A percentile compares a stretch with the other conserved stretches of the same genome.
Conservation (phyloP, 2,113 vertebrate species). For the Sylvicapra grimmia region DNA sequence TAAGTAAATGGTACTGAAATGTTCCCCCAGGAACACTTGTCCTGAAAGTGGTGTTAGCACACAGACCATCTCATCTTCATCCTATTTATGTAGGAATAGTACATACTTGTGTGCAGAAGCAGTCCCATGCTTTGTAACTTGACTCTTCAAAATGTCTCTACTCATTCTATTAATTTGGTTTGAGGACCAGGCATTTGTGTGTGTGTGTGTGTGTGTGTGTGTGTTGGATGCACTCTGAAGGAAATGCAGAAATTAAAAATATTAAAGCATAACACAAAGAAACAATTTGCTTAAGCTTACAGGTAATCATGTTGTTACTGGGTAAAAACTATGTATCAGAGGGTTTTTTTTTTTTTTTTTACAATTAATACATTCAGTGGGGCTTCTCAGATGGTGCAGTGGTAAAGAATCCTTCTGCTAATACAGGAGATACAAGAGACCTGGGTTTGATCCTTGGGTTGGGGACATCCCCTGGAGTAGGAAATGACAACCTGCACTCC, state of each 20-base stretch:
- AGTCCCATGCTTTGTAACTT: background rate
- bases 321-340: background rate
- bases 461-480: background rate
- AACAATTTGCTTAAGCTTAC: conserved; percentile 31
- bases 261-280: conserved; percentile 26
- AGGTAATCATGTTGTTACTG: background rate
- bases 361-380: background rate
- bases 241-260: background rate
- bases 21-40: background rate
- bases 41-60: background rate
- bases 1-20: background rate
- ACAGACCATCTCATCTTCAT: background rate
- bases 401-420: background rate
- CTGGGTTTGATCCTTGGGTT: background rate
- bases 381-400: background rate
- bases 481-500: background rate
- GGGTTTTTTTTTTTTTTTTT: background rate
- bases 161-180: conserved; percentile 17
- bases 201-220: background rate
- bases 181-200: background rate
- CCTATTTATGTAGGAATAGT: background rate
- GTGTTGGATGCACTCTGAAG: background rate
- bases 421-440: background rate
- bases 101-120: background rate
- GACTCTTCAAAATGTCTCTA: background rate